Percentiles rank a stretch among this genome's conserved stretches.
Evolutionary conservation across 2,888 invertebrate species (phyloP).

Genomic region (Spilosoma lubricipeda): DNA sequence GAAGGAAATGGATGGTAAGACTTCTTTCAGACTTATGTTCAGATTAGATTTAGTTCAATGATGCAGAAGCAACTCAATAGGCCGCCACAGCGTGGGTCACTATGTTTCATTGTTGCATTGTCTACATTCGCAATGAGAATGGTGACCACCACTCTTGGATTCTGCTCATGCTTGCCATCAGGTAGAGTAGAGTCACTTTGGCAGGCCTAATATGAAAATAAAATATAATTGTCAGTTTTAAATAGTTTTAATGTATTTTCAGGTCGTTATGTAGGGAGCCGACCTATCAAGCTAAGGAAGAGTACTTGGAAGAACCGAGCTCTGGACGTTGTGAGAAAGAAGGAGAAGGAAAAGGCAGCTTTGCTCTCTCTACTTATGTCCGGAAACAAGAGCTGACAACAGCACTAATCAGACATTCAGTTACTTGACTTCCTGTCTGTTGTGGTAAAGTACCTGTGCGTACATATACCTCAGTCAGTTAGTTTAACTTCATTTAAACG

Average conservation of each 20-base stretch:
- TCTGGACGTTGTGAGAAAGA: constrained; percentile 96
- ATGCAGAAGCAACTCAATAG: no score
- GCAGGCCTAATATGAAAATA: no score
- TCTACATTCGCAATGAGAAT: no score
- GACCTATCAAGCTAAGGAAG: constrained; percentile 98
- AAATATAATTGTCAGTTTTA: no score
- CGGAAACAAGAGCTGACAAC: constrained; percentile 79
- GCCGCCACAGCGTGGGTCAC: no score
- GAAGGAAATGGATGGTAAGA: constrained; percentile 99
- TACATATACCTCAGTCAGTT: background rate
- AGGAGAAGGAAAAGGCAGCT: constrained; percentile 97
- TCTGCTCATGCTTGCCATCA: no score
- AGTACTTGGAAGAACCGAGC: constrained; percentile 98
- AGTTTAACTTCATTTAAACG: background rate
- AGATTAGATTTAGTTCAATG: no score
- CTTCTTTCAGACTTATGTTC: constrained; percentile 40
- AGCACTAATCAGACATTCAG: background rate
- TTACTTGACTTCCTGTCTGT: background rate
- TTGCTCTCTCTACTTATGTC: constrained; percentile 91
- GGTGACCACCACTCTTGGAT: no score
- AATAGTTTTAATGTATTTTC: constrained; percentile 15
- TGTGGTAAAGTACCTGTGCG: background rate
- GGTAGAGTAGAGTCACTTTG: no score
- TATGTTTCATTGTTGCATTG: no score
- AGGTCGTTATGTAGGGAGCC: constrained; percentile 99